phyloP scores from a whole-genome alignment of 2,797 vertebrate genomes.

The Enteromius argenteus region DNA sequence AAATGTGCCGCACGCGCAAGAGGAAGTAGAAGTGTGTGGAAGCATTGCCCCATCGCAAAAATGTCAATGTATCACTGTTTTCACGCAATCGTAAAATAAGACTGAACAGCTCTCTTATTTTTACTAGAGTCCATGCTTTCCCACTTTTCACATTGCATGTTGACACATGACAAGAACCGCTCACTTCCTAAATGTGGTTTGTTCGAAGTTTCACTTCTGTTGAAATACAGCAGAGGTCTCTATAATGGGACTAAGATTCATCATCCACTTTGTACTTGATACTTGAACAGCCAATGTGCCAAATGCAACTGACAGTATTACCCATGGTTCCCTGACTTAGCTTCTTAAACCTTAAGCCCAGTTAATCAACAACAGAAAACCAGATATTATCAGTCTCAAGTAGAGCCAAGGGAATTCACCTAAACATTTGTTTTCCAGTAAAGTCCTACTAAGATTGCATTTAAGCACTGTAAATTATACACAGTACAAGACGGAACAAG shows the following conservation, averaged over 20 bases:
- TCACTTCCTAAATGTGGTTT: slow-evolving; percentile 19
- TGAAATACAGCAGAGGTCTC: slow-evolving; percentile 3
- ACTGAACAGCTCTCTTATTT: not conserved
- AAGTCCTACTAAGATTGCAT: not conserved
- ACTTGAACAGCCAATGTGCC: slow-evolving; percentile 8
- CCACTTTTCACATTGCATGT: not conserved
- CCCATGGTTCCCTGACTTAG: slow-evolving; percentile 28
- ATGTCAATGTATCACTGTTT: not conserved
- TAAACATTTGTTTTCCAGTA: slow-evolving; percentile 12
- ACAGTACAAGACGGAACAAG: not conserved
- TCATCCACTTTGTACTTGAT: not conserved
- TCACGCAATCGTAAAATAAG: not conserved
- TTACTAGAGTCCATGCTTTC: not conserved
- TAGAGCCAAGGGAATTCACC: slow-evolving; percentile 33
- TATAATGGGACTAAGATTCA: not conserved
- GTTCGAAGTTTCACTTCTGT: not conserved
- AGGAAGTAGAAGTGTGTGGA: slow-evolving; percentile 41
- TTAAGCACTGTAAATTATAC: not conserved
- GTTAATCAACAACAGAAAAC: slow-evolving; percentile 56
- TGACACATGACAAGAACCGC: not conserved
- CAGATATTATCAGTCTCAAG: slow-evolving; percentile 45
- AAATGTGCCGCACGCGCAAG: slow-evolving; percentile 8
- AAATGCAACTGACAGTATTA: slow-evolving; percentile 29
- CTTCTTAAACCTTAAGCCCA: slow-evolving; percentile 50
- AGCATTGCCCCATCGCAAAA: not conserved